Base-by-base conservation (phyloP, 2,888 invertebrate genomes). In the Himalopsyche kuldschensis region DNA sequence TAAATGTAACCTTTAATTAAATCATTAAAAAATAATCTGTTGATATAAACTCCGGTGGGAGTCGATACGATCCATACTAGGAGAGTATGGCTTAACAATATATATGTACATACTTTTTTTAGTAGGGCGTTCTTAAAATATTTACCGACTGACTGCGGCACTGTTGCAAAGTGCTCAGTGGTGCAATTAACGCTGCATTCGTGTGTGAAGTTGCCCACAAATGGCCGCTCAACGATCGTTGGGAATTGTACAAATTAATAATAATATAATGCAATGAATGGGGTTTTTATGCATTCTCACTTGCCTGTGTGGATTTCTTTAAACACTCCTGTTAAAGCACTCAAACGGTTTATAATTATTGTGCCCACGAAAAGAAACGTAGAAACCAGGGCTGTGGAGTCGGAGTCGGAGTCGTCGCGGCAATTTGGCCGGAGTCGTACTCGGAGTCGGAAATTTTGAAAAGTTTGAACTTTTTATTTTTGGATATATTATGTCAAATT, bases 131-230 rank as follows among this genome's bases (percentile, higher is more conserved):
- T 41, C 11, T 41, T 69, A 30, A n/a, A n/a, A n/a, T n/a, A n/a
- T n/a, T n/a, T 69, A 69, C 30, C 69, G n/a, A n/a, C 69, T 30
- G 11, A 15, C 30, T 27, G 24, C 30, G 27, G 27, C 27, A 69
- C 69, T 27, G 69, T 69, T 15, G 8, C 24, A 69, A 69, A 69
- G 30, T 69, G 69, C 69, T 69, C 69, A 69, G 69, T 69, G 69
- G 69, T 69, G 69, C 69, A 69, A 69, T 69, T 69, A 69, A 69
- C 69, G 11, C 69, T 69, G 69, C 69, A 69, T 11, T 69, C 69
- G 69, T 69, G 69, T 69, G 69, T 69, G 69, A 69, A 69, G 69
- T 69, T 69, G 69, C 69, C 69, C 69, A 69, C 69, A 69, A 69
- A 69, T 69, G 69, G 69, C 69, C 69, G 69, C 69, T 69, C 69